These are phyloP conservation scores for Syrista parreyssii DNA, from an alignment of 2,888 invertebrate species.

Conservation along the genomic window DNA sequence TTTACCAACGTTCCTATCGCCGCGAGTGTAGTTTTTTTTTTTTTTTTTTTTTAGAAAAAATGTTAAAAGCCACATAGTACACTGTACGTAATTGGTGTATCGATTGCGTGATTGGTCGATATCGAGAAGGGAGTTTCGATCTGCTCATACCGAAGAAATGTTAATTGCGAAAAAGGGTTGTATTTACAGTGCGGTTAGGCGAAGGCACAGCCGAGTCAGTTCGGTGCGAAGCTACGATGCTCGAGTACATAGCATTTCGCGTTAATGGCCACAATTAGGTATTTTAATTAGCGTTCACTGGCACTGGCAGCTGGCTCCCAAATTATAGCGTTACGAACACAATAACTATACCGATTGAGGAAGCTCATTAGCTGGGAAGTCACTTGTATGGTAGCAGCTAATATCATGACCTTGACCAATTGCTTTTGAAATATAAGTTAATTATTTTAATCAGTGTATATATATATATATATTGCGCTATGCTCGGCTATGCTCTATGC, in stretches of 20 bases:
- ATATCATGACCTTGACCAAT: background rate
- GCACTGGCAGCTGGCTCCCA: conserved; percentile 59
- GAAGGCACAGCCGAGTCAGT: conserved; percentile 39
- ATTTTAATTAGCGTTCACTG: conserved; percentile 64
- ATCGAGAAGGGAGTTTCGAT: conserved; percentile 43
- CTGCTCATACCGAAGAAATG: conserved; percentile 48
- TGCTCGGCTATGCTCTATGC: background rate
- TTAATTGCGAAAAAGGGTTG: conserved; percentile 42
- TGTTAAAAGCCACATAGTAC: background rate
- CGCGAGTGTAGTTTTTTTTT: background rate
- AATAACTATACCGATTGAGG: conserved; percentile 64
- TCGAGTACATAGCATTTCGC: conserved; percentile 50
- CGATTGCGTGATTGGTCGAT: conserved; percentile 26
- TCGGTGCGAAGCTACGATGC: conserved; percentile 27
- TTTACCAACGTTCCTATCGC: background rate
- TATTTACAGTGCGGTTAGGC: conserved; percentile 49
- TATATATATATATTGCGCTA: background rate
- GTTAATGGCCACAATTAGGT: conserved; percentile 66
- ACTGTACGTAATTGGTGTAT: background rate
- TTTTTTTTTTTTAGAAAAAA: too few relatives aligned
- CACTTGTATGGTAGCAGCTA: background rate
- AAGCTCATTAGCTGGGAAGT: conserved; percentile 57
- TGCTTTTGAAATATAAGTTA: background rate
- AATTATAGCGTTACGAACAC: conserved; percentile 63
- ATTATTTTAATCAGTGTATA: background rate